A percentile compares a stretch with the other conserved stretches of the same genome.
Evolutionary conservation across 2,113 vertebrate genomes (phyloP).

Genomic region (Macheiramphus alcinus): DNA sequence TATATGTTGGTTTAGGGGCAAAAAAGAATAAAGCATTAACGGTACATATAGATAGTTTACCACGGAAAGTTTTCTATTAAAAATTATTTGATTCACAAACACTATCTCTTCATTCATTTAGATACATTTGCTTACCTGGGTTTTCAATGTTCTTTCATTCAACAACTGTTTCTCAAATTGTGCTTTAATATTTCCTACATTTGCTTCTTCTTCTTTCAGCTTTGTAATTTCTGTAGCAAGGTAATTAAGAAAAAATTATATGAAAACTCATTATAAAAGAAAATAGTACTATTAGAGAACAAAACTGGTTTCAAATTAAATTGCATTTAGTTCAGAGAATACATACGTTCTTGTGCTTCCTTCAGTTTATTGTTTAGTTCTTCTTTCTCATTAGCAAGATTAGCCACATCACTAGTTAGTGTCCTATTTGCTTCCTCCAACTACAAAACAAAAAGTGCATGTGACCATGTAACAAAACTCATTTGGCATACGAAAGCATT

Average conservation of each 20-base stretch:
- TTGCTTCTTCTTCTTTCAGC: conserved; percentile 86
- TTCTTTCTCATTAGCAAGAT: conserved; percentile 96
- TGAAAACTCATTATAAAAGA: not conserved
- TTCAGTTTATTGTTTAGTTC: conserved; percentile 95
- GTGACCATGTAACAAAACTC: not conserved
- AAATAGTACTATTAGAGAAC: not conserved
- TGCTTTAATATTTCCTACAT: conserved; percentile 82
- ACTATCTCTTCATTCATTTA: not conserved
- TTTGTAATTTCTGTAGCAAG: conserved; percentile 79
- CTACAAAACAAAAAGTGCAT: conserved; percentile 58
- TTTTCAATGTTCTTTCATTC: conserved; percentile 94
- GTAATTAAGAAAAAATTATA: not conserved
- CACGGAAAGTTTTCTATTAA: not conserved
- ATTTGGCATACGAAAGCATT: not conserved
- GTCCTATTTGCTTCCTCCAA: conserved; percentile 96
- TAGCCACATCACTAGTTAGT: conserved; percentile 92
- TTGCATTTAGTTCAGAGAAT: not conserved
- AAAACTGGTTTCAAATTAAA: not conserved
- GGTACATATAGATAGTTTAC: not conserved
- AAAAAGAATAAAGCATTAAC: not conserved
- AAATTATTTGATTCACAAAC: not conserved
- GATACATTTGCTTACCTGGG: conserved; percentile 76
- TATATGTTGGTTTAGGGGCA: not conserved
- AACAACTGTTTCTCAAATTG: conserved; percentile 92
- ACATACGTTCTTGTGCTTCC: conserved; percentile 86